phyloP scores from a whole-genome alignment of 2,113 vertebrate species.

The Raphicerus campestris region DNA sequence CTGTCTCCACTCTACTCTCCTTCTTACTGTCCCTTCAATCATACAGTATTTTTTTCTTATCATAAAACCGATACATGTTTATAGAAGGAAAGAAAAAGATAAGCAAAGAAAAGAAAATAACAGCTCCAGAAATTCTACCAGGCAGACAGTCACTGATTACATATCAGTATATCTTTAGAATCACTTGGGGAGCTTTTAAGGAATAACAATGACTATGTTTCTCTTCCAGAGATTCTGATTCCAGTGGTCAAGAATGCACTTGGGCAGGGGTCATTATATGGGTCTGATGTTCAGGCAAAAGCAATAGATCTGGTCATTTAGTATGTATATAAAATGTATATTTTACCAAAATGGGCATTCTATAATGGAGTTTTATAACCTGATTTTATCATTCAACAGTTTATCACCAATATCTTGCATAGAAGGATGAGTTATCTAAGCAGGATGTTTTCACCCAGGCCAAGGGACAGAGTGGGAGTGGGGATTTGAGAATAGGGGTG shows the following conservation, averaged over 20 bases:
- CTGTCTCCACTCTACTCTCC: background rate
- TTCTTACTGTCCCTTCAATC: background rate
- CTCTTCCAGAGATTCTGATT: background rate
- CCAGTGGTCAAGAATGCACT: background rate
- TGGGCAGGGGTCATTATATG: background rate
- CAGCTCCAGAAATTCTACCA: background rate
- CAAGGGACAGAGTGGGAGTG: background rate
- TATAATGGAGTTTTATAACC: background rate
- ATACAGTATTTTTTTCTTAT: background rate
- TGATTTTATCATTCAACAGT: background rate
- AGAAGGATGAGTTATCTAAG: background rate
- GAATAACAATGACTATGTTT: background rate
- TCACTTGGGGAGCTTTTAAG: conserved; percentile 1
- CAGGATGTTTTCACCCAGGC: background rate
- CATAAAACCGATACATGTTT: conserved; percentile 20
- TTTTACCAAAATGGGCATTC: background rate
- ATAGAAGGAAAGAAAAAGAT: background rate
- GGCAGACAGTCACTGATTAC: background rate
- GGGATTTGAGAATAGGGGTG: background rate
- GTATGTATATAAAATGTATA: background rate
- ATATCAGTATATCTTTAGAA: background rate
- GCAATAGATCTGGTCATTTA: background rate
- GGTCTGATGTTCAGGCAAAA: background rate
- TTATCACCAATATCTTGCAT: background rate
- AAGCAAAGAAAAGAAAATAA: conserved; percentile 43